These are phyloP conservation scores for Lordiphosa mommai DNA, from an alignment of 1,140 invertebrate species.

Conservation along the genomic window DNA sequence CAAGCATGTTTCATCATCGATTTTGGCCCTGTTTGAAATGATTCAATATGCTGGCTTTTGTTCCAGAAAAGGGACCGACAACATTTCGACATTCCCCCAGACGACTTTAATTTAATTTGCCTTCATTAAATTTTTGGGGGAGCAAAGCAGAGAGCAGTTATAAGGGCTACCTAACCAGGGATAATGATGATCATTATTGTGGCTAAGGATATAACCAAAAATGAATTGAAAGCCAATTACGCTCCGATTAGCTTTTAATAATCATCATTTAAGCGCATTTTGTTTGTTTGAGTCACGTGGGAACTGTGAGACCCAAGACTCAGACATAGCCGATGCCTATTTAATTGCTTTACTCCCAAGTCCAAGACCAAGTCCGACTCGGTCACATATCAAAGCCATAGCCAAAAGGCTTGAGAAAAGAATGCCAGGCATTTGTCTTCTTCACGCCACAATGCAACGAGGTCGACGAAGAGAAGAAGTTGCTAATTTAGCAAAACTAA, in stretches of 20 bases:
- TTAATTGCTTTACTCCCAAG: conserved; percentile 43
- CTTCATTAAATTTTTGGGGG: conserved; percentile 57
- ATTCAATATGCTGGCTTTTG: conserved; percentile 5
- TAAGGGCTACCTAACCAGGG: conserved; percentile 42
- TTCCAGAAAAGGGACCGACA: conserved; percentile 10
- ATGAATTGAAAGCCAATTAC: conserved; percentile 63
- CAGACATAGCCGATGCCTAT: conserved; percentile 2
- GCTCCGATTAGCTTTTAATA: conserved; percentile 48
- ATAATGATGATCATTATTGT: conserved; percentile 50
- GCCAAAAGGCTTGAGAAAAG: conserved; percentile 75
- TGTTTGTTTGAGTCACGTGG: conserved; percentile 54
- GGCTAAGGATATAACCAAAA: conserved; percentile 22
- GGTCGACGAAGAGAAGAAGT: conserved; percentile 8
- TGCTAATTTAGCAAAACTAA: conserved; percentile 71
- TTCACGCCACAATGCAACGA: conserved; percentile 59
- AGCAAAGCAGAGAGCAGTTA: conserved; percentile 9
- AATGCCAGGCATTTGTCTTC: conserved; percentile 71
- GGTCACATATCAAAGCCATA: conserved; percentile 67
- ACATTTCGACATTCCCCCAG: not conserved
- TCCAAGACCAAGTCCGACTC: conserved; percentile 13
- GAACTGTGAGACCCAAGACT: conserved; percentile 33
- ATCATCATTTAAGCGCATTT: conserved; percentile 50
- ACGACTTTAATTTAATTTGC: conserved; percentile 56
- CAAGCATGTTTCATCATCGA: conserved; percentile 40
- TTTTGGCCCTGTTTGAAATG: conserved; percentile 21